These are phyloP conservation scores for Planococcus citri DNA, from an alignment of 1,140 invertebrate genomes.

Conservation along the genomic window DNA sequence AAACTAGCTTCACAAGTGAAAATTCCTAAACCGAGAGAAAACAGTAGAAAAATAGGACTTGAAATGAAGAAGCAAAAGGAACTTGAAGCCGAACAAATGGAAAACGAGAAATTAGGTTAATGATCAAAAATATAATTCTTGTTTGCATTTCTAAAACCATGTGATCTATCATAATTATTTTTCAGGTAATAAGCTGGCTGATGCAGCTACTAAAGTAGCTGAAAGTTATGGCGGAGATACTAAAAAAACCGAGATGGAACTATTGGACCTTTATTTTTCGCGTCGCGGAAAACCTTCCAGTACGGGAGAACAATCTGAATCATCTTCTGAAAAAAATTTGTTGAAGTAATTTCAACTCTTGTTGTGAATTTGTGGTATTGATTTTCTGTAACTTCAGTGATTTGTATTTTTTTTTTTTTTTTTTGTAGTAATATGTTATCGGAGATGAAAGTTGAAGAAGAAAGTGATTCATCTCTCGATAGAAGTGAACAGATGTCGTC, in stretches of 20 bases:
- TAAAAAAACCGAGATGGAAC: conserved; percentile 55
- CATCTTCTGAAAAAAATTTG: background rate
- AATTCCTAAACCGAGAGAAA: conserved; percentile 22
- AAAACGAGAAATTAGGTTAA: conserved; percentile 12
- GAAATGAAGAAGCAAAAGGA: background rate
- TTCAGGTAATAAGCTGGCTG: conserved; percentile 32
- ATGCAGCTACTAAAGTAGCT: conserved; percentile 56
- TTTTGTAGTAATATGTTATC: conserved; percentile 24
- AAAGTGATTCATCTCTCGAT: background rate
- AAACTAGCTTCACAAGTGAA: background rate
- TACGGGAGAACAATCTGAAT: background rate
- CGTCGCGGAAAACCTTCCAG: background rate
- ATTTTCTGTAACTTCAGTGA: background rate
- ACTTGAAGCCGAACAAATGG: background rate
- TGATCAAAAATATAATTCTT: background rate
- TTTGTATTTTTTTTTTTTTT: background rate
- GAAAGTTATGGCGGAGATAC: conserved; percentile 47
- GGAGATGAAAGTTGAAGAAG: conserved; percentile 18
- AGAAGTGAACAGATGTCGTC: background rate
- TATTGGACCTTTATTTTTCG: conserved; percentile 39
- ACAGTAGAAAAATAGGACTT: background rate
- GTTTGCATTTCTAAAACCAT: background rate
- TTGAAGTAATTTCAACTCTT: too few species aligned
- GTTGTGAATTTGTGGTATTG: background rate
- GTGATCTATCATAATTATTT: conserved; percentile 9